These are phyloP conservation scores for Andrena haemorrhoa DNA, from an alignment of 2,888 invertebrate genomes.

Conservation along the genomic window DNA sequence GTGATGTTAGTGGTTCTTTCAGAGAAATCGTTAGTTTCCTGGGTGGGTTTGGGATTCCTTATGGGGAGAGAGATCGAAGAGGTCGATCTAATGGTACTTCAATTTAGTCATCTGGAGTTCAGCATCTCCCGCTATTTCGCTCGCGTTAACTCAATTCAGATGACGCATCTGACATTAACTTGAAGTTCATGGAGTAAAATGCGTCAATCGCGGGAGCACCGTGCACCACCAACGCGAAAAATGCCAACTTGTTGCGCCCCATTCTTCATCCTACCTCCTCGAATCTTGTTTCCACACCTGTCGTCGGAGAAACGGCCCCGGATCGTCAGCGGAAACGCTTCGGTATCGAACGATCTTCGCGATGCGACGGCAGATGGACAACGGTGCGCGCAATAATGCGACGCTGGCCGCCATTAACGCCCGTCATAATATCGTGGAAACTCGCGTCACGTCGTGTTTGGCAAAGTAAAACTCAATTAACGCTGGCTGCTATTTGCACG, in stretches of 20 bases:
- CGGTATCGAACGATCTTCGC: not conserved
- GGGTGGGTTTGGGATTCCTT: too few species aligned
- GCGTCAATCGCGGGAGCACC: too few species aligned
- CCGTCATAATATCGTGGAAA: slow-evolving; percentile 26
- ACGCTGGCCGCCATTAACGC: slow-evolving; percentile 39
- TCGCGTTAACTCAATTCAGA: too few species aligned
- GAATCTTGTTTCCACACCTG: not conserved
- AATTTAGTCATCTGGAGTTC: too few species aligned
- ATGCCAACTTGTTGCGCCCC: slow-evolving; percentile 12
- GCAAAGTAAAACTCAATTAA: slow-evolving; percentile 61
- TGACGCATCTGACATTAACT: too few species aligned
- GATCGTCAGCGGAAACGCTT: not conserved
- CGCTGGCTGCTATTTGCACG: slow-evolving; percentile 40
- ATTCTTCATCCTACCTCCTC: not conserved
- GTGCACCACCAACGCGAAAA: too few species aligned
- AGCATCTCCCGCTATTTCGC: too few species aligned
- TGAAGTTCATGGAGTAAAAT: too few species aligned
- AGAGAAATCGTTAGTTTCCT: too few species aligned
- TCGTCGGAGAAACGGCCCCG: not conserved
- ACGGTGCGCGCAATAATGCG: slow-evolving; percentile 30
- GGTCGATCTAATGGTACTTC: too few species aligned
- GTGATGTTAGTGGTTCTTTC: too few species aligned
- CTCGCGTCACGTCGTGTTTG: slow-evolving; percentile 51
- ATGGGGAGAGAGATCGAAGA: too few species aligned
- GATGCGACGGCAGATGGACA: slow-evolving; percentile 13